Evolutionary conservation across 2,113 vertebrate genomes (phyloP).

Genomic region (Oenanthe oenanthe): DNA sequence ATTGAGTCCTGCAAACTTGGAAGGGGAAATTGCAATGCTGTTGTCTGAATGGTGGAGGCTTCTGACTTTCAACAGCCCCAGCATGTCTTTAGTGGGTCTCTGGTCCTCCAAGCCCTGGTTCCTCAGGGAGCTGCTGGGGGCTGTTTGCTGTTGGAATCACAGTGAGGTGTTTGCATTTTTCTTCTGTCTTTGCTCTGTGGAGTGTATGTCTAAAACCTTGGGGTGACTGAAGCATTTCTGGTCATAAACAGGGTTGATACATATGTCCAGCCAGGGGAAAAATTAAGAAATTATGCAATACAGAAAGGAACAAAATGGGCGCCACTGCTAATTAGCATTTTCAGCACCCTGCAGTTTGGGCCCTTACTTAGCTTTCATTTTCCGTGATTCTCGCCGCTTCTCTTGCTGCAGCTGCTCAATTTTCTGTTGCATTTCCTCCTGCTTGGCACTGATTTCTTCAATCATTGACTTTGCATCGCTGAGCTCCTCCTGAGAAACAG

Average conservation of each 20-base stretch:
- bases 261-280: not conserved
- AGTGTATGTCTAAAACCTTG: not conserved
- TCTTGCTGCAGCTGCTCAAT: slow-evolving; percentile 87
- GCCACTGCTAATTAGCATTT: not conserved
- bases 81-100: not conserved
- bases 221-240: not conserved
- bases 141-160: not conserved
- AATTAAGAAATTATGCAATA: not conserved
- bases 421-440: slow-evolving; percentile 88
- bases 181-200: not conserved
- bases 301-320: not conserved
- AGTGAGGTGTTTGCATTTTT: not conserved
- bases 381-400: slow-evolving; percentile 79
- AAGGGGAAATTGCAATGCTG: not conserved
- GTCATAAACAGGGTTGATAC: not conserved
- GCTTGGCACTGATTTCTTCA: slow-evolving; percentile 86
- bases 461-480: slow-evolving; percentile 88
- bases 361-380: slow-evolving; percentile 83
- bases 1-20: fast-evolving
- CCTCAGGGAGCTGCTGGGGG: not conserved
- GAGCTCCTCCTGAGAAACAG: slow-evolving; percentile 86
- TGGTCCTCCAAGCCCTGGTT: not conserved
- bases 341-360: not conserved
- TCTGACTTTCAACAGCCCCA: not conserved
- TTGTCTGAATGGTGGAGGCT: not conserved